phyloP scores from a whole-genome alignment of 2,113 vertebrate genomes.

The Arizona elegans region DNA sequence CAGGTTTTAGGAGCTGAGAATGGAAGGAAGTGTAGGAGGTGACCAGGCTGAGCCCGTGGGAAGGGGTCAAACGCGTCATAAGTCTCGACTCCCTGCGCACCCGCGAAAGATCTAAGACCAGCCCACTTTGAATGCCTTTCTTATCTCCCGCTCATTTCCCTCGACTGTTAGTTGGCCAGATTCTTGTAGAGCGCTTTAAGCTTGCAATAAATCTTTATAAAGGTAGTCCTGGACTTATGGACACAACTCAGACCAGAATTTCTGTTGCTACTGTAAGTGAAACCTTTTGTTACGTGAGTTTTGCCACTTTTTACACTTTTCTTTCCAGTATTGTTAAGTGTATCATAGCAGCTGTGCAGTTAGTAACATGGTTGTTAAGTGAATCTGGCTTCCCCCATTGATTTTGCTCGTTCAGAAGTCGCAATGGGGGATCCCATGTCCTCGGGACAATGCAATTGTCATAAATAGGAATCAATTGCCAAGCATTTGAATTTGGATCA shows the following conservation, averaged over 20 bases:
- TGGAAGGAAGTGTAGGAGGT: neutral
- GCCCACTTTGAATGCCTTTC: neutral
- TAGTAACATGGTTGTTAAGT: neutral
- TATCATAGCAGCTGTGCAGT: neutral
- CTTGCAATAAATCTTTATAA: neutral
- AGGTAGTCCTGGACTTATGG: neutral
- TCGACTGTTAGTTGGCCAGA: neutral
- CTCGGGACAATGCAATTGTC: neutral
- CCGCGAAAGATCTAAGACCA: neutral
- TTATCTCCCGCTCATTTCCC: neutral
- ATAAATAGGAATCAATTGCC: neutral
- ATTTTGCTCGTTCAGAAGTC: neutral
- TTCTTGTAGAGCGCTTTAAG: neutral
- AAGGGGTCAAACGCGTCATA: neutral
- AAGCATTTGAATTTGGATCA: neutral
- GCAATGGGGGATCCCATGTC: neutral
- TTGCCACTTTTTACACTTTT: neutral
- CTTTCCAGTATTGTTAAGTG: neutral
- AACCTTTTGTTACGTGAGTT: neutral
- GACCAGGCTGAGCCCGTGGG: neutral
- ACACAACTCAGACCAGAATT: neutral
- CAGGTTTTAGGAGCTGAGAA: neutral
- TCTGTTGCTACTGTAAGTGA: neutral
- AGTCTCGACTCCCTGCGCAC: too few relatives aligned
- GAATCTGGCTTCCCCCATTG: neutral